phyloP scores from a whole-genome alignment of 2,113 vertebrate genomes.

The Cercocebus atys region DNA sequence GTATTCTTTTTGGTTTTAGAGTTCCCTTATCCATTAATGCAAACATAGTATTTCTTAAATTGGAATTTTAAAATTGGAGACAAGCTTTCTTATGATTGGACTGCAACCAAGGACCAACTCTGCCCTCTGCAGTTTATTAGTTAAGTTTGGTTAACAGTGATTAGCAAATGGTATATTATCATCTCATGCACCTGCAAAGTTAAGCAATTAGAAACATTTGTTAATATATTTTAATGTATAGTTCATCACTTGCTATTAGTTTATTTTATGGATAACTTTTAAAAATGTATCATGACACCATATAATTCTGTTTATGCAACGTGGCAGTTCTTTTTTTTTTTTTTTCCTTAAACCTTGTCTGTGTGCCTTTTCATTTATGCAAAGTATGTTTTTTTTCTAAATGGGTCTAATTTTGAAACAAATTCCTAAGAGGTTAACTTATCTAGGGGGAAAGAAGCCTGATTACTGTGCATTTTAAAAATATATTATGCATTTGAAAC shows the following conservation, averaged over 20 bases:
- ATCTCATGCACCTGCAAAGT: slow-evolving; percentile 17
- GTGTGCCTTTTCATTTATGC: neutral
- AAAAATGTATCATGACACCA: neutral
- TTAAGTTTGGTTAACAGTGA: neutral
- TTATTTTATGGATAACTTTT: slow-evolving; percentile 54
- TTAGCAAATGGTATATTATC: slow-evolving; percentile 33
- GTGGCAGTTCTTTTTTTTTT: neutral
- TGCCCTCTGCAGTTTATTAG: slow-evolving; percentile 7
- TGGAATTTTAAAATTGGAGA: slow-evolving; percentile 61
- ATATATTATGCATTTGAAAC: neutral
- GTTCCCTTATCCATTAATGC: slow-evolving; percentile 56
- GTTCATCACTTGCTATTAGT: slow-evolving; percentile 1
- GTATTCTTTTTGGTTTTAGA: slow-evolving; percentile 53
- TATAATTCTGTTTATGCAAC: neutral
- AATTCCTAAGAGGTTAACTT: neutral
- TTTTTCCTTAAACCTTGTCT: slow-evolving; percentile 15
- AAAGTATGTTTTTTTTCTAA: neutral
- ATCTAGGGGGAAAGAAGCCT: slow-evolving; percentile 17
- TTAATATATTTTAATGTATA: slow-evolving; percentile 45
- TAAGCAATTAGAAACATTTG: slow-evolving; percentile 24
- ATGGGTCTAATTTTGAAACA: neutral
- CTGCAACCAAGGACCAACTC: neutral
- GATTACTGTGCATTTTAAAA: slow-evolving; percentile 18
- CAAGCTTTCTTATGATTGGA: slow-evolving; percentile 53
- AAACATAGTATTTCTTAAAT: slow-evolving; percentile 50